phyloP scores from a whole-genome alignment of 2,113 vertebrate species.

The Gobiocypris rarus region DNA sequence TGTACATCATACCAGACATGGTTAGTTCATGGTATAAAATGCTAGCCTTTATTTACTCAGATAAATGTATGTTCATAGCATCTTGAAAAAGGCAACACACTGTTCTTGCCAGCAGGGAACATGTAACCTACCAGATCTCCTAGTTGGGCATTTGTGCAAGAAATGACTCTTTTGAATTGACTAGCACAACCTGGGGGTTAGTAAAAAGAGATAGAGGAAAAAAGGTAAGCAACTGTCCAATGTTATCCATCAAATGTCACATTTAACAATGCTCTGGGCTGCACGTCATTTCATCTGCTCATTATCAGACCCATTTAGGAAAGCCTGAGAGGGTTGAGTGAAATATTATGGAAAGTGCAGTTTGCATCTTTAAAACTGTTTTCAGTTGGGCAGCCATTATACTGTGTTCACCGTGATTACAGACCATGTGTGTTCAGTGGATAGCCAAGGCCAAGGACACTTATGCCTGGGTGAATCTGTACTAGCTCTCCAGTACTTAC shows the following conservation, averaged over 20 bases:
- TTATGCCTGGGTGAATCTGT: constrained; percentile 9
- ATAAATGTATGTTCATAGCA: neutral
- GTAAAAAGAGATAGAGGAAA: neutral
- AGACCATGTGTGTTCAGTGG: neutral
- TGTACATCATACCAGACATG: neutral
- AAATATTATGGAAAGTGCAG: constrained; percentile 4
- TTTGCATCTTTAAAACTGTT: constrained; percentile 5
- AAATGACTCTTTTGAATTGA: constrained; percentile 4
- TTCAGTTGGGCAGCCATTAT: constrained; percentile 14
- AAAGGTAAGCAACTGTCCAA: neutral
- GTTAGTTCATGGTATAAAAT: neutral
- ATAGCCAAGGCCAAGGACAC: neutral
- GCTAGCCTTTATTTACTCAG: neutral
- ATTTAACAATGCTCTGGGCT: neutral
- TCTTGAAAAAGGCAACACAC: neutral
- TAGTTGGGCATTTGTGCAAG: neutral
- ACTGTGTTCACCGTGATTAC: constrained; percentile 9
- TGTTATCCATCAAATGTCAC: constrained; percentile 9
- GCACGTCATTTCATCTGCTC: neutral
- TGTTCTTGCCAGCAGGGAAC: neutral
- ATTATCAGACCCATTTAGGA: constrained; percentile 26
- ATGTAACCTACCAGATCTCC: neutral
- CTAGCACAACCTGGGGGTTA: neutral
- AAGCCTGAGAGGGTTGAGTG: constrained; percentile 15
- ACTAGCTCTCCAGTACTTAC: neutral